Evolutionary conservation across 2,113 vertebrate genomes (phyloP), one percentile per base, ranked within the genome.

Genomic region (Pantherophis guttatus): DNA sequence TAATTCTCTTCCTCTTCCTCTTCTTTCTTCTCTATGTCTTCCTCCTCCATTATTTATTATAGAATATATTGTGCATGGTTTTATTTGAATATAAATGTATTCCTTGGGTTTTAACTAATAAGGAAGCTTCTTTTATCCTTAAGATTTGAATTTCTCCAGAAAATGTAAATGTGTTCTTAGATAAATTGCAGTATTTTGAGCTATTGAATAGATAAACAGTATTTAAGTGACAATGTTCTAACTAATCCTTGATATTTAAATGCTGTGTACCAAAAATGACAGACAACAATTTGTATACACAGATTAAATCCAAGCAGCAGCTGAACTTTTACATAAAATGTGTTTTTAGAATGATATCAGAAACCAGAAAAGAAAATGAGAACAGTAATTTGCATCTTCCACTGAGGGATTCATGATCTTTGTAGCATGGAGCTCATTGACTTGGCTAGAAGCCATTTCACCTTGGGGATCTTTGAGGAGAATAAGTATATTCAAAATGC

Each of bases 221-320:
- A 65, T 94, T 95, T 95, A 95, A 91, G 19, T 90, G 53, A 54
- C 57, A 88, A 12, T 3, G 4, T 92, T 95, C 91, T 96, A 91
- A 91, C n/a, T 94, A 95, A 96, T 90, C 29, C 89, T 92, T 95
- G 70, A 88, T 96, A 96, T 96, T 95, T 75, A 95, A 89, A 94
- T 92, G 5, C 48, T 93, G 86, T 23, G 81, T 91, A 48, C 1
- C 29, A 85, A 94, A 94, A 92, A 33, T 24, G 95, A 33, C 50
- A 94, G 95, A 95, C 57, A 92, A 0, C 53, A 94, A 94, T 92
- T 44, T 95, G 24, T 26, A 93, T 95, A 95, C 0, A 0, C 44
- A 92, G 29, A 93, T 86, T 93, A 0, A 33, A 70, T 89, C 15
- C 2, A 93, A 86, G 12, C 58, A 57, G 70, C 19, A 86, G 55